Evolutionary conservation across 64 coral and sea anemone species (phyloP), one percentile per base, ranked within the genome.

Genomic region (Stichodactyla helianthus): DNA sequence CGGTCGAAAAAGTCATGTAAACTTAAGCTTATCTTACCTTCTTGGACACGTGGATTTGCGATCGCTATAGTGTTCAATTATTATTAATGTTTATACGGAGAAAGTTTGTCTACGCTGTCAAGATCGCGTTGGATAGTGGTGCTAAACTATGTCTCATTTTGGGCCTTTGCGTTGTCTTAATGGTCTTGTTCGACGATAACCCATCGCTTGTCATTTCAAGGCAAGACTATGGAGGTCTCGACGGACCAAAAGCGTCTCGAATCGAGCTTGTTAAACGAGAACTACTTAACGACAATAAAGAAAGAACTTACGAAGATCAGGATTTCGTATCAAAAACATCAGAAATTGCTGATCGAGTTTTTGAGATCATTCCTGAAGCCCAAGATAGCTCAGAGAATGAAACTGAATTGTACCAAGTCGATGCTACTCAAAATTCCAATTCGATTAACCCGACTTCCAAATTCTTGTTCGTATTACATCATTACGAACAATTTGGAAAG

Each of bases 401-500:
- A 19, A 80, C 81, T 44, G 91, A 92, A 31, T 88, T 92, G 22
- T 88, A 88, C 64, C 86, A 88, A 52, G 82, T 92, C n/a, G 91
- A 92, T 35, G 77, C 80, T 15, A 84, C 63, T 5, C 58, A 67
- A 10, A 25, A 53, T 44, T 23, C 83, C 20, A 44, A 17, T 52
- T 14, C 35, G 15, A 81, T 81, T 13, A 84, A 84, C 18, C 51
- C 71, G 20, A 82, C 79, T 67, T 44, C 86, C 56, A 95, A 92
- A 52, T 99, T 88, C 79, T 59, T 99, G 27, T 95, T 95, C 79
- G 93, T 95, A 51, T 70, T 99, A 28, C 88, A 94, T 83, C 97
- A 99, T 88, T 99, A 99, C 67, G 97, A 99, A 88, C 97, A 99
- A 54, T 86, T 99, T 23, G 89, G 93, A 52, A 99, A 99, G 87